Evolutionary conservation across 1,140 invertebrate species (phyloP).

Genomic region (Eumaeus atala): DNA sequence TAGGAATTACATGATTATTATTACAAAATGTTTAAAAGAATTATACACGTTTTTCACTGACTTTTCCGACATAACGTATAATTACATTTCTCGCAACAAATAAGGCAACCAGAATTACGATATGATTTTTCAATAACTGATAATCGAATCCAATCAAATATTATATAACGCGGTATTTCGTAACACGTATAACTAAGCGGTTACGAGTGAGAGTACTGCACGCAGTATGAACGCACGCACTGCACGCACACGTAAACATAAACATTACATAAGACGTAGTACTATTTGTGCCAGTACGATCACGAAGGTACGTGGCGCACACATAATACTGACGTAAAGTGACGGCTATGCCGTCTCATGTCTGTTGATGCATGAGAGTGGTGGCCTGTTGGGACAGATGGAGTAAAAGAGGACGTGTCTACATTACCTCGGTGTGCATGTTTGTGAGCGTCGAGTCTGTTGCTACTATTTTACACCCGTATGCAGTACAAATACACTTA

Average conservation of each 20-base stretch:
- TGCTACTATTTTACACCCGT: too few species aligned
- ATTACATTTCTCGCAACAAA: not conserved
- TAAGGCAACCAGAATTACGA: conserved; percentile 1
- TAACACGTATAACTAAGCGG: conserved; percentile 30
- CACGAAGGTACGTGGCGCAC: not conserved
- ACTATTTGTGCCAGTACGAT: not conserved
- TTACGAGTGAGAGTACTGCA: conserved; percentile 23
- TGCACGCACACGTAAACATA: conserved; percentile 32
- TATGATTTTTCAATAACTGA: conserved; percentile 7
- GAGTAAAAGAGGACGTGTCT: not conserved
- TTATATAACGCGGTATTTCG: conserved; percentile 25
- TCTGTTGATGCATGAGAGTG: too few species aligned
- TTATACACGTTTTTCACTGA: too few species aligned
- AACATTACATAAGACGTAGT: conserved; percentile 30
- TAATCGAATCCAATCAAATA: conserved; percentile 15
- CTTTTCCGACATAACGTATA: not conserved
- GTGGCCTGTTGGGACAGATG: too few species aligned
- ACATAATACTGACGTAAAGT: not conserved
- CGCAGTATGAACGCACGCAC: conserved; percentile 30
- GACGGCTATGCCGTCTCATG: too few species aligned
- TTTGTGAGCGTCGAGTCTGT: too few species aligned
- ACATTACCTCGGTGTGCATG: too few species aligned
- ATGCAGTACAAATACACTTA: conserved; percentile 54
- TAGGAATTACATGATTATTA: too few species aligned
- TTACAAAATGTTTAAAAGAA: too few species aligned